These are phyloP conservation scores for Cacoxenus indagator DNA, from an alignment of 2,888 invertebrate genomes.

Conservation along the genomic window DNA sequence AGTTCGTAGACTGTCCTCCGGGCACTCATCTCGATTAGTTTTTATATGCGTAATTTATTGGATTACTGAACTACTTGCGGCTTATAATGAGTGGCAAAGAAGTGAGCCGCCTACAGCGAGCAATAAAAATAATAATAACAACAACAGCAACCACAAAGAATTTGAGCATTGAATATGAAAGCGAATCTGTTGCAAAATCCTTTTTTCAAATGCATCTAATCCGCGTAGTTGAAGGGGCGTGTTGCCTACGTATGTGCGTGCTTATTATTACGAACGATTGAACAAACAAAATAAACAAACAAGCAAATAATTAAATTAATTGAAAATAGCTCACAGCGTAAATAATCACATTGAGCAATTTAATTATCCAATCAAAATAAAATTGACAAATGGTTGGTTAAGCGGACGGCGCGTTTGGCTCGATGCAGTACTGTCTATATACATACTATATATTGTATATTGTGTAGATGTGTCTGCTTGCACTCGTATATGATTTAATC, in stretches of 20 bases:
- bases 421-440: no score
- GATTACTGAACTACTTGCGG: not conserved
- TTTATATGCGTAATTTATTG: not conserved
- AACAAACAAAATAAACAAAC: slow-evolving; percentile 38
- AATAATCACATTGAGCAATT: slow-evolving; percentile 47
- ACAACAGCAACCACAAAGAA: no score
- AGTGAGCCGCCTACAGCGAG: no score
- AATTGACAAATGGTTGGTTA: slow-evolving; percentile 25
- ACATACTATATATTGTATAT: no score
- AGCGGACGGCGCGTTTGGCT: not conserved
- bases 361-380: slow-evolving; percentile 61
- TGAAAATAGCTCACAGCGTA: slow-evolving; percentile 48
- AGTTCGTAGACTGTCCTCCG: not conserved
- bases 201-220: not conserved
- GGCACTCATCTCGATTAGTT: not conserved
- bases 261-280: not conserved
- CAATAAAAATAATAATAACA: no score
- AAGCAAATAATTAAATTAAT: slow-evolving; percentile 58
- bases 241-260: not conserved
- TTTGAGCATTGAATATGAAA: no score
- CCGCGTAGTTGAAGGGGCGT: not conserved
- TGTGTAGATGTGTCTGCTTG: no score
- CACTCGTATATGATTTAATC: no score
- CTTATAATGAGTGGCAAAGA: no score
- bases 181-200: not conserved